These are phyloP conservation scores for Tenualosa thibaudeaui DNA, from an alignment of 2,797 vertebrate genomes.

Conservation along the genomic window DNA sequence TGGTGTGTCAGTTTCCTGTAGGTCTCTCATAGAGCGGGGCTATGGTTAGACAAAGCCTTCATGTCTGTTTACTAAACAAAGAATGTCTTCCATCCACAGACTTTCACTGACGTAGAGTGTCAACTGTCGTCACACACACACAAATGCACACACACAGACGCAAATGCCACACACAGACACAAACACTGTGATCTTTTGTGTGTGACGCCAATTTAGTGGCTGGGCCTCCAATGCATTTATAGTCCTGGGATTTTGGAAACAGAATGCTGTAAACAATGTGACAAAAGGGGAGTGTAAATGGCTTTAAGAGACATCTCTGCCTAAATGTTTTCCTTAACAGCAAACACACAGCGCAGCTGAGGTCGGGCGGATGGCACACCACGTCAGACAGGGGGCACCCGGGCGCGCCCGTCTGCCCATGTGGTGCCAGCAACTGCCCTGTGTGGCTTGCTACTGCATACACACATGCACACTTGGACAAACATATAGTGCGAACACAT, in stretches of 20 bases:
- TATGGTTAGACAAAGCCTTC: conserved; percentile 23
- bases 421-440: background rate
- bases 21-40: background rate
- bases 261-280: conserved; percentile 6
- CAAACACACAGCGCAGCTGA: conserved; percentile 11
- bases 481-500: background rate
- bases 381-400: conserved; percentile 9
- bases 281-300: conserved; percentile 16
- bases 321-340: conserved; percentile 19
- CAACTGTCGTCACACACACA: background rate
- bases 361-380: background rate
- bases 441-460: background rate
- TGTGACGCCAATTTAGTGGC: conserved; percentile 16
- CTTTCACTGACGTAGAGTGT: conserved; percentile 20
- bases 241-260: background rate
- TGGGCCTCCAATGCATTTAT: conserved; percentile 5
- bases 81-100: conserved; percentile 16
- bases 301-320: background rate
- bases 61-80: conserved; percentile 23
- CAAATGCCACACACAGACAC: conserved; percentile 10
- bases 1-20: background rate
- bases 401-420: background rate
- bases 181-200: conserved; percentile 23
- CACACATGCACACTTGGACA: conserved; percentile 21
- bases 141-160: conserved; percentile 1